A percentile compares a stretch with the other conserved stretches of the same genome.
Evolutionary conservation across 2,113 vertebrate genomes (phyloP).

Genomic region (Esox niger): DNA sequence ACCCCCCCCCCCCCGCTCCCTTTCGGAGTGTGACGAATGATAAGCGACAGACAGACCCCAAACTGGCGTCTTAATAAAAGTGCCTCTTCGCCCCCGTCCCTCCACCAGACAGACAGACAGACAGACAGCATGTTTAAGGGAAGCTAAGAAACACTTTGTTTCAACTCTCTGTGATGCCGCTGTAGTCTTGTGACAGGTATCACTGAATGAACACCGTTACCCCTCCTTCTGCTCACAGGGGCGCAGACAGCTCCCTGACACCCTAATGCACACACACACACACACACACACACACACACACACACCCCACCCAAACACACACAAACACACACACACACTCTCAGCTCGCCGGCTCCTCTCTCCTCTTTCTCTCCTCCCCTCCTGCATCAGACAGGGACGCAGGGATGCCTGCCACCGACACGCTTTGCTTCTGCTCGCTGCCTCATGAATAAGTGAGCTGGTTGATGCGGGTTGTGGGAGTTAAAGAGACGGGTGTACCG

Average conservation of each 20-base stretch:
- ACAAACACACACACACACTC: too few species aligned
- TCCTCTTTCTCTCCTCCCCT: too few species aligned
- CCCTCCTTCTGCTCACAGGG: background rate
- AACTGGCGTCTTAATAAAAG: slow-evolving; percentile 18
- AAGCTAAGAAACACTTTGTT: too few species aligned
- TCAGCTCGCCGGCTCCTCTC: too few species aligned
- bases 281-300: background rate
- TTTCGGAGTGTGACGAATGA: slow-evolving; percentile 24
- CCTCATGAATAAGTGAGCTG: too few species aligned
- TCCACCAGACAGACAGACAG: background rate
- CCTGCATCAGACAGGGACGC: too few species aligned
- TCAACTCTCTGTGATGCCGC: background rate
- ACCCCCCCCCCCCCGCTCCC: background rate
- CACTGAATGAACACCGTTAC: slow-evolving; percentile 3
- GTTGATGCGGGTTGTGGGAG: too few species aligned
- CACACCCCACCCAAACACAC: background rate
- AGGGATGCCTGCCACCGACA: too few species aligned
- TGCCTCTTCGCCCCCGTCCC: background rate
- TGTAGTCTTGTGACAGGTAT: background rate
- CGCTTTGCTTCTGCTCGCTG: too few species aligned
- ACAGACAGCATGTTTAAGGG: background rate
- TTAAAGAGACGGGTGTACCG: too few species aligned
- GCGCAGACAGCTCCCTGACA: too few species aligned
- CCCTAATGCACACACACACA: too few species aligned
- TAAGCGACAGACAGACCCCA: slow-evolving; percentile 44